Evolutionary conservation across 2,797 vertebrate species (phyloP), one percentile per base, ranked within the genome.

Genomic region (Acipenser oxyrinchus): DNA sequence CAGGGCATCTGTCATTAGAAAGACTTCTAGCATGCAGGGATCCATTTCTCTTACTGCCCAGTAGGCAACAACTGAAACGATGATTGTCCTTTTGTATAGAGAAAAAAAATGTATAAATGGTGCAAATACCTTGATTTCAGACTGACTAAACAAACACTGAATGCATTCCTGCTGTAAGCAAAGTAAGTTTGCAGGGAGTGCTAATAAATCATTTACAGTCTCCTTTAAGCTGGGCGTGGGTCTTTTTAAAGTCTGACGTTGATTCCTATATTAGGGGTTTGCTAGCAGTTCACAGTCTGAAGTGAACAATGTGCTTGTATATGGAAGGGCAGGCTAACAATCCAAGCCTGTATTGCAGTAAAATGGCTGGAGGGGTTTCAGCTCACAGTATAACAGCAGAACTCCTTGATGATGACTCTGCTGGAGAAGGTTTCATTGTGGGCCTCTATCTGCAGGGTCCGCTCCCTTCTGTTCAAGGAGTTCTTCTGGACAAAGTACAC

Each of bases 401-500:
- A 88, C 71, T 99, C 96, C 0, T 92, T 79, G 70, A 97, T 92
- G 13, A 93, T 77, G 74, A 99, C 93, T 71, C 95, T 87, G 69
- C 79, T 98, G 59, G 93, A 93, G 74, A 99, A 98, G 0, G 93
- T 95, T 78, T 98, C 95, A 4, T 99, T 99, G 71, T 85, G 84
- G 68, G 95, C 93, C 76, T 97, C 94, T 3, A 98, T 97, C 62
- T 84, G 90, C 66, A 99, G 85, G 6, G 91, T 95, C 60, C 96
- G 86, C 13, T 95, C 92, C 69, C 86, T 86, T 73, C 82, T 85
- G 77, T 97, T 92, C 77, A 98, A 81, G 0, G 92, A 92, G 84
- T 98, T 99, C 73, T 92, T 98, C 75, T 98, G 96, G 71, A 93
- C 74, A 72, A 98, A 99, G 80, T 97, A 99, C 59, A 99, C 84